These are phyloP conservation scores for Pempheris klunzingeri DNA, from an alignment of 2,797 vertebrate genomes.

Conservation along the genomic window DNA sequence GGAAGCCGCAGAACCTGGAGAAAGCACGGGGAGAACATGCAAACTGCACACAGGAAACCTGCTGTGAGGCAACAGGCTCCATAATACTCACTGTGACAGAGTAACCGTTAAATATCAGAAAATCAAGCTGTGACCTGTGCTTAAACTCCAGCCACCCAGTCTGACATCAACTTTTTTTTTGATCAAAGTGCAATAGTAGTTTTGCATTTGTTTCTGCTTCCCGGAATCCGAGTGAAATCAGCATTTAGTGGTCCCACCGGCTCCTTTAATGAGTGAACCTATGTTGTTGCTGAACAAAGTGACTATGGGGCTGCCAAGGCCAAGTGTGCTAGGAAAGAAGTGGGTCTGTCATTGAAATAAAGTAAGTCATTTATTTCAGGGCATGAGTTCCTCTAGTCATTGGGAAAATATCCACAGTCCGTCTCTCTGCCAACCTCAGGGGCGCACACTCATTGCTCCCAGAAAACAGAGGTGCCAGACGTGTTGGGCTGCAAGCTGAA, in stretches of 20 bases:
- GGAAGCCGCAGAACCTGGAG: too few species aligned
- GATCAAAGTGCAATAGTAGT: conserved; percentile 36
- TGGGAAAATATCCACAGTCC: conserved; percentile 76
- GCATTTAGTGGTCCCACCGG: conserved; percentile 53
- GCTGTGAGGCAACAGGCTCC: too few species aligned
- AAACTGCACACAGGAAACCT: too few species aligned
- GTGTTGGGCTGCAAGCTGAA: conserved; percentile 45
- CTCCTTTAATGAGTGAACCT: conserved; percentile 54
- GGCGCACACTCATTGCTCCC: conserved; percentile 66
- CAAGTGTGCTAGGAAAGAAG: conserved; percentile 67
- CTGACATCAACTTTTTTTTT: conserved; percentile 27
- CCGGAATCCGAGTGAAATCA: conserved; percentile 62
- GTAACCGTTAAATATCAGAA: conserved; percentile 5
- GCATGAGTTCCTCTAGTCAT: conserved; percentile 70
- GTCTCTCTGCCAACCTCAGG: conserved; percentile 67
- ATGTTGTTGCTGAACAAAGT: conserved; percentile 60
- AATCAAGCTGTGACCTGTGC: not conserved
- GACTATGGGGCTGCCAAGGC: conserved; percentile 53
- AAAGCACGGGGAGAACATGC: too few species aligned
- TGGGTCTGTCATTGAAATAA: conserved; percentile 80
- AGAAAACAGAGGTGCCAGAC: conserved; percentile 62
- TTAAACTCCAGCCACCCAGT: conserved; percentile 15
- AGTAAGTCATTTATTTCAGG: conserved; percentile 77
- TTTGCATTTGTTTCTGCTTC: conserved; percentile 41
- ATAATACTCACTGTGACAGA: too few species aligned